phyloP scores from a whole-genome alignment of 2,113 vertebrate species.

The Ancistrus triradiatus region DNA sequence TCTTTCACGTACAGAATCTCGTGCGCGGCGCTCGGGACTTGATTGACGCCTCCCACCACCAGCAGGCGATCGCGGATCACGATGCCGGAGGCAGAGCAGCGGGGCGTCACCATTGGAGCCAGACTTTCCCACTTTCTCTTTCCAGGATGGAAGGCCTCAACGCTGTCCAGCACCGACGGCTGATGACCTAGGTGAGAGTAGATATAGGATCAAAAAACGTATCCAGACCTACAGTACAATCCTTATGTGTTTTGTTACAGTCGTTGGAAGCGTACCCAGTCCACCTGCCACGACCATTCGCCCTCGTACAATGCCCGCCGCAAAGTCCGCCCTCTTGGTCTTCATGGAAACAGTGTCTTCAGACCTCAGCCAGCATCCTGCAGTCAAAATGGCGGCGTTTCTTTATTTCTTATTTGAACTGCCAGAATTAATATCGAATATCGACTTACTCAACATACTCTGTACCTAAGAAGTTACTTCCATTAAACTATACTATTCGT shows the following conservation, averaged over 20 bases:
- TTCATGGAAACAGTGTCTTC: conserved; percentile 86
- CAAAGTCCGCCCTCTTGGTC: conserved; percentile 91
- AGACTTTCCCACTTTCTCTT: conserved; percentile 90
- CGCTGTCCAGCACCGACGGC: conserved; percentile 83
- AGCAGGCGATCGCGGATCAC: conserved; percentile 83
- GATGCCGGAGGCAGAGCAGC: conserved; percentile 89
- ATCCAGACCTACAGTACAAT: no score
- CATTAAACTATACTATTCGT: no score
- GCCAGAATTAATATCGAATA: no score
- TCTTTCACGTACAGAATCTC: conserved; percentile 88
- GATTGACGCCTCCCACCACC: conserved; percentile 89
- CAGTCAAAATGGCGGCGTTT: background rate
- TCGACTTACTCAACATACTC: no score
- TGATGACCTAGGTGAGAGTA: conserved; percentile 78
- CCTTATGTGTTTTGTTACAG: no score
- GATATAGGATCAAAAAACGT: background rate
- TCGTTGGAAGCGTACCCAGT: conserved; percentile 70
- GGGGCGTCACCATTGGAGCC: conserved; percentile 84
- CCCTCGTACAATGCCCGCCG: conserved; percentile 80
- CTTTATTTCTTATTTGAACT: no score
- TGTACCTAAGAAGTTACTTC: no score
- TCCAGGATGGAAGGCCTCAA: conserved; percentile 85
- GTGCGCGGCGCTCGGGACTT: conserved; percentile 84
- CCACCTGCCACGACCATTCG: conserved; percentile 87
- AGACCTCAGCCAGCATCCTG: conserved; percentile 87